Percentiles rank a stretch among this genome's conserved stretches.
phyloP scores from a whole-genome alignment of 2,888 invertebrate species.

The Ormyrus thymus region DNA sequence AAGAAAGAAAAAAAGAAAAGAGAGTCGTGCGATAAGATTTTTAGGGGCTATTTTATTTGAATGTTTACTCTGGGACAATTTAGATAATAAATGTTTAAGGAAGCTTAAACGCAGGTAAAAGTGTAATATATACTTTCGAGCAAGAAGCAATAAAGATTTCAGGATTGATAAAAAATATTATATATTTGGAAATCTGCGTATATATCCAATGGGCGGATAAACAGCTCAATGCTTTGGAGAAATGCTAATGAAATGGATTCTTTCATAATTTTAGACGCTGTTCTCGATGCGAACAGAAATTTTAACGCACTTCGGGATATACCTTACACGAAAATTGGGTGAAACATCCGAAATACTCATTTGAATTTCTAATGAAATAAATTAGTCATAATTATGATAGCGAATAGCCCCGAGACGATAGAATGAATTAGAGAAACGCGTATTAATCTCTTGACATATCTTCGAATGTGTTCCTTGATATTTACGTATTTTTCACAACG shows the following conservation, averaged over 20 bases:
- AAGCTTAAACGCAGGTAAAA: too few relatives aligned
- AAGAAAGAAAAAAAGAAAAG: too few relatives aligned
- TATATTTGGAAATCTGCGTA: too few relatives aligned
- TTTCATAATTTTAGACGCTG: background rate
- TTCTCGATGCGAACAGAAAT: background rate
- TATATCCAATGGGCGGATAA: too few relatives aligned
- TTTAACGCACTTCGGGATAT: background rate
- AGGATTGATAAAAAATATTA: too few relatives aligned
- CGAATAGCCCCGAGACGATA: background rate
- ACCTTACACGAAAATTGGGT: constrained; percentile 7
- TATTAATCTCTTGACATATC: constrained; percentile 1
- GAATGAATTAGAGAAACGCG: constrained; percentile 18
- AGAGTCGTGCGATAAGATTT: too few relatives aligned
- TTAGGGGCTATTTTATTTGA: too few relatives aligned
- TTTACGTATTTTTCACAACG: background rate
- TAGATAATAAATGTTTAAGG: too few relatives aligned
- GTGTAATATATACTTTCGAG: too few relatives aligned
- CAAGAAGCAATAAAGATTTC: too few relatives aligned
- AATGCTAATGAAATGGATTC: background rate
- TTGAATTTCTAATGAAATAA: constrained; percentile 16
- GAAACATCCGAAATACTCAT: background rate
- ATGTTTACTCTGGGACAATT: too few relatives aligned
- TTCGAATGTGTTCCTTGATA: background rate
- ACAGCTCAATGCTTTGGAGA: too few relatives aligned
- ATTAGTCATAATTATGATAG: constrained; percentile 12